Conservation (phyloP, 2,888 invertebrate genomes). For the Phyllotreta cruciferae region DNA sequence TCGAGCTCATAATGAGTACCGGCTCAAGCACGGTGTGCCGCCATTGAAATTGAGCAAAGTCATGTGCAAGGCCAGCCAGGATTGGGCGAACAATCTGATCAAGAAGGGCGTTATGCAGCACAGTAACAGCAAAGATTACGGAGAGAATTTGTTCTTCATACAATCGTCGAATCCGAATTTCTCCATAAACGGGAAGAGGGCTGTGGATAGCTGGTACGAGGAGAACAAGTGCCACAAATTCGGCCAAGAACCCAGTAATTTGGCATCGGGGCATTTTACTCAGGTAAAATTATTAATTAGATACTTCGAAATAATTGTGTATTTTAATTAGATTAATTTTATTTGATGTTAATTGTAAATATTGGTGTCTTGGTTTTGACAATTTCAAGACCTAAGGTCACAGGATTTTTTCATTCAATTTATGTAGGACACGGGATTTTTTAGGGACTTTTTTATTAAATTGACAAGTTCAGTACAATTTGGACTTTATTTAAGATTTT, state of each 20-base stretch:
- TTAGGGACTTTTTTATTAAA: too few relatives aligned
- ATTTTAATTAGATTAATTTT: too few relatives aligned
- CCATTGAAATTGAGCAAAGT: slow-evolving; percentile 65
- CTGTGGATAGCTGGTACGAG: slow-evolving; percentile 78
- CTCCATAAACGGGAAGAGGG: slow-evolving; percentile 72
- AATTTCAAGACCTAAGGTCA: too few relatives aligned
- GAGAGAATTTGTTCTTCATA: slow-evolving; percentile 75
- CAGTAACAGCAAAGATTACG: slow-evolving; percentile 65
- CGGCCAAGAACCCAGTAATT: slow-evolving; percentile 69
- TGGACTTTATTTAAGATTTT: too few relatives aligned
- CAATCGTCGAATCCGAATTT: slow-evolving; percentile 72
- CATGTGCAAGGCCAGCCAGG: slow-evolving; percentile 63
- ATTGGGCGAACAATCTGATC: slow-evolving; percentile 65
- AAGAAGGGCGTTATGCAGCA: slow-evolving; percentile 64
- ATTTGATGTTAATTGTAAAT: too few relatives aligned
- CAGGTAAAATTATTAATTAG: too few relatives aligned
- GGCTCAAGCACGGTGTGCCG: slow-evolving; percentile 65
- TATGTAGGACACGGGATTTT: too few relatives aligned
- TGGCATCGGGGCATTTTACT: slow-evolving; percentile 74
- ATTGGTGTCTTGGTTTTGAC: too few relatives aligned
- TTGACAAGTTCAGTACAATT: too few relatives aligned
- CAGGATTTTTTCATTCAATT: too few relatives aligned
- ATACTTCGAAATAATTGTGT: too few relatives aligned
- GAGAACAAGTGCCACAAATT: slow-evolving; percentile 76
- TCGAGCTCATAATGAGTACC: slow-evolving; percentile 67